These are phyloP conservation scores for Candoia aspera DNA, from an alignment of 2,113 vertebrate genomes.

Conservation along the genomic window DNA sequence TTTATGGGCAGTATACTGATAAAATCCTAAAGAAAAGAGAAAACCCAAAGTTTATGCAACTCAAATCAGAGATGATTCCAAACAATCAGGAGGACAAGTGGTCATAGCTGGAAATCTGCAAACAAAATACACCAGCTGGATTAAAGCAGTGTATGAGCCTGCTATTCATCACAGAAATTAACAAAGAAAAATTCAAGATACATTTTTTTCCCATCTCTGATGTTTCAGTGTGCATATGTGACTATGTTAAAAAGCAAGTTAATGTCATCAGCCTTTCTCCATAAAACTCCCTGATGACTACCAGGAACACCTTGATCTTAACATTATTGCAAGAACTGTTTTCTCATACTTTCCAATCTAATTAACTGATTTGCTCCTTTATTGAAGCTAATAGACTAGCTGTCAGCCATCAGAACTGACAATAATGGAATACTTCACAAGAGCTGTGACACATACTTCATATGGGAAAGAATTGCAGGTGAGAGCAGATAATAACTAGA, in stretches of 20 bases:
- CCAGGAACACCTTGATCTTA: constrained; percentile 28
- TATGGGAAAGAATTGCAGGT: not conserved
- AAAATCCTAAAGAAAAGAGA: not conserved
- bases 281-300: constrained; percentile 6
- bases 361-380: constrained; percentile 22
- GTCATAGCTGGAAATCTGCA: not conserved
- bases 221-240: not conserved
- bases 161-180: not conserved
- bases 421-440: not conserved
- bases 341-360: constrained; percentile 38
- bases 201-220: constrained; percentile 26
- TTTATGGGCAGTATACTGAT: not conserved
- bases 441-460: not conserved
- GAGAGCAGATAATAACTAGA: not conserved
- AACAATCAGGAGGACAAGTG: not conserved
- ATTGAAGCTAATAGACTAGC: constrained; percentile 22
- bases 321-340: constrained; percentile 3
- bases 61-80: not conserved
- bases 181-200: not conserved
- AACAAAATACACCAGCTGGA: not conserved
- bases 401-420: not conserved
- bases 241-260: not conserved
- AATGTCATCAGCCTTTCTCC: constrained; percentile 28
- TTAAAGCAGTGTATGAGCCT: constrained; percentile 16
- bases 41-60: not conserved